A percentile compares a stretch with the other conserved stretches of the same genome.
Evolutionary conservation across 2,113 vertebrate species (phyloP).

Genomic region (Forbesichthys agassizii): DNA sequence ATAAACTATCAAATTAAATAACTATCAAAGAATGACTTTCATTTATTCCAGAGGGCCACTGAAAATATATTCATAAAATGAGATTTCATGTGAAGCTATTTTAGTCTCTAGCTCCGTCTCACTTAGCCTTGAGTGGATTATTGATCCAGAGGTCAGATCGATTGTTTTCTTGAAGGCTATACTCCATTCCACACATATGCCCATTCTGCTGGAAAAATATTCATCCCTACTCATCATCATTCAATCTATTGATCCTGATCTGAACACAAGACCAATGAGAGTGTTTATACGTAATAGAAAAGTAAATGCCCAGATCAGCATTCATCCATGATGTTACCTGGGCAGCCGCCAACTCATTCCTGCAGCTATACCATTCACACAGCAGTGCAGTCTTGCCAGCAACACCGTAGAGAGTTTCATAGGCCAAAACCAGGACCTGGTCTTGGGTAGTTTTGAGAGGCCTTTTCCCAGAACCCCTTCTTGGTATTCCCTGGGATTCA

Average conservation of each 20-base stretch:
- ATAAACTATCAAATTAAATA: background rate
- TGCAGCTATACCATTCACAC: too few relatives aligned
- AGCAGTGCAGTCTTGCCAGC: conserved; percentile 21
- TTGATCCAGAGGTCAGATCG: conserved; percentile 61
- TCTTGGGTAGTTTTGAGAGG: background rate
- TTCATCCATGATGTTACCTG: conserved; percentile 30
- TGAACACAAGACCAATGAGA: conserved; percentile 19
- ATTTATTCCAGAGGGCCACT: conserved; percentile 14
- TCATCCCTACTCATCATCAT: conserved; percentile 51
- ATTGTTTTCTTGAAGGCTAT: conserved; percentile 53
- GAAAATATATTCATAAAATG: conserved; percentile 20
- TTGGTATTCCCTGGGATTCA: conserved; percentile 14
- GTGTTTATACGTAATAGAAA: conserved; percentile 24
- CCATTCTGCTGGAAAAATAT: conserved; percentile 33
- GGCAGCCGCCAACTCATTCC: conserved; percentile 27
- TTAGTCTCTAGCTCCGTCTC: conserved; percentile 38
- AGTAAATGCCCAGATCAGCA: conserved; percentile 13
- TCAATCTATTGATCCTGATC: conserved; percentile 60
- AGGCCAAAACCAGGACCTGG: conserved; percentile 1
- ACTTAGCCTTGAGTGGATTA: conserved; percentile 48
- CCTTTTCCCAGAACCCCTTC: background rate
- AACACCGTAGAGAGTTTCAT: conserved; percentile 9
- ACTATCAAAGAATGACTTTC: background rate
- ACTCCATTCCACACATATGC: conserved; percentile 40
- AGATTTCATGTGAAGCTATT: conserved; percentile 33